Percentiles rank a stretch among this genome's conserved stretches.
Conservation (phyloP, 2,888 invertebrate genomes). For the Eudasyphora cyanicolor region DNA sequence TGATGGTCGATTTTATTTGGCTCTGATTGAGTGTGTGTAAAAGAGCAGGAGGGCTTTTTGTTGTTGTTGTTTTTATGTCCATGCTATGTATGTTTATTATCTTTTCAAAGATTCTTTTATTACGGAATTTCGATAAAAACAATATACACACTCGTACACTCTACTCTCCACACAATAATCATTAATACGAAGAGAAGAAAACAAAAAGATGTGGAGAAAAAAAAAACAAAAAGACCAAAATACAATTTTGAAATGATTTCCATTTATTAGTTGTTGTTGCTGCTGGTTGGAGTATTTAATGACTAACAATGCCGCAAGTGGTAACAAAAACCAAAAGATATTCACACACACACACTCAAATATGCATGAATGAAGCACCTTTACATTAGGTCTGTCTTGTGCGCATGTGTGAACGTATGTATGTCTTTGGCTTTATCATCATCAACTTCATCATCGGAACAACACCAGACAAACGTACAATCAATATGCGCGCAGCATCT, state of each 20-base stretch:
- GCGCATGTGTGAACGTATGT: neutral
- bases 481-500: neutral
- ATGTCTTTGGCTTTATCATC: neutral
- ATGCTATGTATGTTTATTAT: slow-evolving; percentile 24
- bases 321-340: slow-evolving; percentile 32
- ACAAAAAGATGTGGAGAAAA: slow-evolving; percentile 9
- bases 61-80: slow-evolving; percentile 30
- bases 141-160: neutral
- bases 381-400: neutral
- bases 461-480: neutral
- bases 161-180: slow-evolving; percentile 17
- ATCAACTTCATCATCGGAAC: too few relatives aligned
- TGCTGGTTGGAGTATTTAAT: slow-evolving; percentile 28
- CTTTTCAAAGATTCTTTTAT: slow-evolving; percentile 44
- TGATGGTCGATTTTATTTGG: slow-evolving; percentile 3
- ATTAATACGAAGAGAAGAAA: slow-evolving; percentile 17
- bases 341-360: slow-evolving; percentile 7
- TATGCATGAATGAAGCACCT: too few relatives aligned
- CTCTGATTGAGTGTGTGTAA: neutral
- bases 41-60: neutral
- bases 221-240: slow-evolving; percentile 46
- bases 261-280: neutral
- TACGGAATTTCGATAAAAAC: slow-evolving; percentile 41
- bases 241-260: slow-evolving; percentile 39
- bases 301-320: slow-evolving; percentile 49